phyloP scores from a whole-genome alignment of 37 sponge, comb jelly and placozoan species.

The Axinella damicornis region DNA sequence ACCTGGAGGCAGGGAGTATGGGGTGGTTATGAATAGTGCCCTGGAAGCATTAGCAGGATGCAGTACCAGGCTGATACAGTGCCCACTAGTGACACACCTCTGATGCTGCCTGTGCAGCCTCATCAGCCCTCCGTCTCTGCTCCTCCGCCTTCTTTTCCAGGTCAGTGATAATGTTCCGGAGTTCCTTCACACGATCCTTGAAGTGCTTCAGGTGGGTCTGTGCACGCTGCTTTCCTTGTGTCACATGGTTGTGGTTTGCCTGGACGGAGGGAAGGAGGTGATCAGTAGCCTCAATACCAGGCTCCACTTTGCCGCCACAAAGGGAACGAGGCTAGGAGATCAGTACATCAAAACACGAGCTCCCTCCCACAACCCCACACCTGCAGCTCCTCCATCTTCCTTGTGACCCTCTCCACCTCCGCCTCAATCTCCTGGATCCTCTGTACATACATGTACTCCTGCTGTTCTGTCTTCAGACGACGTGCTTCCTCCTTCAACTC shows the following conservation, averaged over 20 bases:
- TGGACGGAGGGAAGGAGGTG: no score
- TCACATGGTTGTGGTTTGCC: background rate
- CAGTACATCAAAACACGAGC: no score
- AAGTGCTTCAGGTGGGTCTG: constrained; percentile 11
- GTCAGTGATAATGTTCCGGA: constrained; percentile 14
- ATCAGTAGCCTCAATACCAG: no score
- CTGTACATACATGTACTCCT: constrained; percentile 48
- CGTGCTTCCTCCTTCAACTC: no score
- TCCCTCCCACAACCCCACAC: no score
- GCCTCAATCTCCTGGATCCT: constrained; percentile 37
- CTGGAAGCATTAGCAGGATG: no score
- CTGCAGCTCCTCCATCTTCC: constrained; percentile 16
- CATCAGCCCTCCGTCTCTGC: background rate
- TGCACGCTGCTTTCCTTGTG: constrained; percentile 4
- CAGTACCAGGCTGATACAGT: no score
- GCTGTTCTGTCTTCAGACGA: constrained; percentile 9
- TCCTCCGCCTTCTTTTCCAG: constrained; percentile 1
- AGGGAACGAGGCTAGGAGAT: no score
- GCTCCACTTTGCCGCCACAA: no score
- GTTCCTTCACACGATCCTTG: constrained; percentile 30
- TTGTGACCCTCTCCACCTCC: constrained; percentile 38
- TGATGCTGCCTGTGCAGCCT: constrained; percentile 5
- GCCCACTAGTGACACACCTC: no score
- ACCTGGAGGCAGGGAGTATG: no score
- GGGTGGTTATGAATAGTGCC: no score